Conservation (phyloP, 64 coral and sea anemone genomes). For the Pocillopora damicornis region DNA sequence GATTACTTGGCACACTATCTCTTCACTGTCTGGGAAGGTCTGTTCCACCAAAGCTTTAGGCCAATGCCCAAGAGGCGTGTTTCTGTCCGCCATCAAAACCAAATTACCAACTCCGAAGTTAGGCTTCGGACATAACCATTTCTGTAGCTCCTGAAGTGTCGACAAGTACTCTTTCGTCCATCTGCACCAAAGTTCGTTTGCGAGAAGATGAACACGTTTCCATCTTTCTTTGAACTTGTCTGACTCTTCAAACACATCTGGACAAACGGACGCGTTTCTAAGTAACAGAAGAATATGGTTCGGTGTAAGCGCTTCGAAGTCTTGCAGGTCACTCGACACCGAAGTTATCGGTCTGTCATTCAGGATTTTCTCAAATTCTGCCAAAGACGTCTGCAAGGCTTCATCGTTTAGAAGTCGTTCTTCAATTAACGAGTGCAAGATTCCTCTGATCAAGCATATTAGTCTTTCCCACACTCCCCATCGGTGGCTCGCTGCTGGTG, state of each 20-base stretch:
- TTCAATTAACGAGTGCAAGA: slow-evolving; percentile 50
- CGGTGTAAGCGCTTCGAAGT: slow-evolving; percentile 23
- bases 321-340: too few species aligned
- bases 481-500: slow-evolving; percentile 41
- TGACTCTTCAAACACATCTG: not conserved
- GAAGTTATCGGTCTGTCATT: slow-evolving; percentile 49
- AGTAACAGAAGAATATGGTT: slow-evolving; percentile 42
- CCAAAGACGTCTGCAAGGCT: slow-evolving; percentile 31
- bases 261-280: not conserved
- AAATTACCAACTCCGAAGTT: slow-evolving; percentile 47
- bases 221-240: too few species aligned
- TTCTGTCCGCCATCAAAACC: slow-evolving; percentile 33
- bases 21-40: slow-evolving; percentile 33
- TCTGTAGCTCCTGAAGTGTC: slow-evolving; percentile 47
- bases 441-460: slow-evolving; percentile 50
- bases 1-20: slow-evolving; percentile 50
- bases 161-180: slow-evolving; percentile 5
- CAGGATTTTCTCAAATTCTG: slow-evolving; percentile 53
- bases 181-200: too few species aligned
- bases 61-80: slow-evolving; percentile 47
- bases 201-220: too few species aligned
- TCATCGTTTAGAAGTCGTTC: slow-evolving; percentile 46
- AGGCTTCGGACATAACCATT: slow-evolving; percentile 38
- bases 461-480: slow-evolving; percentile 36
- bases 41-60: slow-evolving; percentile 56